Percentiles rank a stretch among this genome's conserved stretches.
These are phyloP conservation scores for Anagyrus pseudococci DNA, from an alignment of 2,888 invertebrate genomes.

Conservation along the genomic window DNA sequence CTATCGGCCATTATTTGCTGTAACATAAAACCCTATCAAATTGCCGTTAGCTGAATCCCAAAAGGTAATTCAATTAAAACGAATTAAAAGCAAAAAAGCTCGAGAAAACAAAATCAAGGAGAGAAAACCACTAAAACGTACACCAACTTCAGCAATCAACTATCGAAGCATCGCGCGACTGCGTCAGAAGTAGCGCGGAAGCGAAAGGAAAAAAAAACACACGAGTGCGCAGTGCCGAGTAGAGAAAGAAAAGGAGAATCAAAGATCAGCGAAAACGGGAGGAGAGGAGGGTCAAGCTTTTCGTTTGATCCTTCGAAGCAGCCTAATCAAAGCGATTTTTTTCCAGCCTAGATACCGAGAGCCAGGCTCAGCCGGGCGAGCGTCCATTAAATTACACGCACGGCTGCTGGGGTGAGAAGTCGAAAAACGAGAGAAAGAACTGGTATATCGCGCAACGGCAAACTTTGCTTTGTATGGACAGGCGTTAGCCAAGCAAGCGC, in stretches of 20 bases:
- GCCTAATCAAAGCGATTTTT: constrained; percentile 9
- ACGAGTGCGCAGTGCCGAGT: not conserved
- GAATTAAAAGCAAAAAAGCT: too few species aligned
- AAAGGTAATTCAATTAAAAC: too few species aligned
- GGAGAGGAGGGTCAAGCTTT: too few species aligned
- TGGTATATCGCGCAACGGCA: not conserved
- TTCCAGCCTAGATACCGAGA: not conserved
- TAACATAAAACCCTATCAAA: too few species aligned
- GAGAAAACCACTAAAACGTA: not conserved
- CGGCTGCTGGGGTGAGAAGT: too few species aligned
- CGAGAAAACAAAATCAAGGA: not conserved
- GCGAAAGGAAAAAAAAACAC: not conserved
- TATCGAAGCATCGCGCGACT: constrained; percentile 15
- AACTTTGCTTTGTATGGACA: constrained; percentile 5
- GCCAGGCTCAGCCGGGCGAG: too few species aligned
- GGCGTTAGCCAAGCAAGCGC: too few species aligned
- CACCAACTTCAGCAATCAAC: constrained; percentile 13
- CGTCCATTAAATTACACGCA: constrained; percentile 22
- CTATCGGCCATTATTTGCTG: too few species aligned
- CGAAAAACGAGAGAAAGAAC: too few species aligned
- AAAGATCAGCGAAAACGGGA: too few species aligned
- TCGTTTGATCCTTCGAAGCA: constrained; percentile 4
- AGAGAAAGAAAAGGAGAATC: not conserved
- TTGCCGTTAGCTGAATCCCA: too few species aligned
- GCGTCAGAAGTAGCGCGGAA: not conserved